phyloP scores from a whole-genome alignment of 2,797 vertebrate genomes.

The Macropus fuliginosus region DNA sequence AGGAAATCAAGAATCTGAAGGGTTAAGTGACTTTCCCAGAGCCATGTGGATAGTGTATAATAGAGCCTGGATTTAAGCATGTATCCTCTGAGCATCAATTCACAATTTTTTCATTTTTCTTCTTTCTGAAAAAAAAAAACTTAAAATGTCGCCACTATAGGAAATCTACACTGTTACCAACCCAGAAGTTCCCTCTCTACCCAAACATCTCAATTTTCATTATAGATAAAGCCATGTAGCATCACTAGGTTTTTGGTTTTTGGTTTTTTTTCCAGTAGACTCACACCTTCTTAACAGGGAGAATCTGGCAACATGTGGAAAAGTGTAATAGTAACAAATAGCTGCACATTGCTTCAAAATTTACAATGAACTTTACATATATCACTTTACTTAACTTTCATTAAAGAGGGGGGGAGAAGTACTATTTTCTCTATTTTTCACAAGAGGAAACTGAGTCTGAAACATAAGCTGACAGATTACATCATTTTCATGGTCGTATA shows the following conservation, averaged over 20 bases:
- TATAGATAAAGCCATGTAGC: background rate
- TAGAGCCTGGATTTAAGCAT: background rate
- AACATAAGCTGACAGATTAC: background rate
- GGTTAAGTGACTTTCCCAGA: background rate
- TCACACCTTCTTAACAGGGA: background rate
- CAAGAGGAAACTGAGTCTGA: background rate
- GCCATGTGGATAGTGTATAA: background rate
- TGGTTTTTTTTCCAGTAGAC: too few species aligned
- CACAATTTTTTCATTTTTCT: background rate
- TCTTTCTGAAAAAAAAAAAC: background rate
- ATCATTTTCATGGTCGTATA: background rate
- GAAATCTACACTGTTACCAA: background rate
- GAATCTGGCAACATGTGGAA: background rate
- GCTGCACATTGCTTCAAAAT: background rate
- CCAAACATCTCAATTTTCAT: background rate
- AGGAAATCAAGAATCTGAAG: background rate
- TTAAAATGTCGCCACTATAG: background rate
- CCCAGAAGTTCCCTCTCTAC: too few species aligned
- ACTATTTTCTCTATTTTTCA: background rate
- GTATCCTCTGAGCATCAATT: background rate
- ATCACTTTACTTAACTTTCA: background rate
- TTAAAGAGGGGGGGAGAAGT: too few species aligned
- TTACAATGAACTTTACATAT: background rate
- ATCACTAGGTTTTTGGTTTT: background rate
- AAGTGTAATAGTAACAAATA: too few species aligned